Percentiles rank a stretch among this genome's conserved stretches.
phyloP scores from a whole-genome alignment of 64 coral and sea anemone species.

The Montipora sp. region DNA sequence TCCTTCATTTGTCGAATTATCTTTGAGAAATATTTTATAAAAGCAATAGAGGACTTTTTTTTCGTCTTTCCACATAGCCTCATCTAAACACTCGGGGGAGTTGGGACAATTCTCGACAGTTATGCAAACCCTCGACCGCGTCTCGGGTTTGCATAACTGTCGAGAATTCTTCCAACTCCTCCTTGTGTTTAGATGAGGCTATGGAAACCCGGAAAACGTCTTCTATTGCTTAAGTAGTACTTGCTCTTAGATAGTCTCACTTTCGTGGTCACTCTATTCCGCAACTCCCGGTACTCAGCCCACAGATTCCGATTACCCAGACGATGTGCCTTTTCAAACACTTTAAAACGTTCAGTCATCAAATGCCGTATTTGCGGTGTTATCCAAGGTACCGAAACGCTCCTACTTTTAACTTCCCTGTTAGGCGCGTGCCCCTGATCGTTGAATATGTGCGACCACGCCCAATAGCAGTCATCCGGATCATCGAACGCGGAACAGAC shows the following conservation, averaged over 20 bases:
- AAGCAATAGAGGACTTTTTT: too few species aligned
- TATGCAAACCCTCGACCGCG: too few species aligned
- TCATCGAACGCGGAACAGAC: conserved; percentile 50
- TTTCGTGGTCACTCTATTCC: conserved; percentile 9
- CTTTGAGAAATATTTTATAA: too few species aligned
- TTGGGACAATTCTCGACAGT: too few species aligned
- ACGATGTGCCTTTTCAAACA: not conserved
- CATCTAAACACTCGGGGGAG: too few species aligned
- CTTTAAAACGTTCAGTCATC: conserved; percentile 12
- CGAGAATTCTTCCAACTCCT: too few species aligned
- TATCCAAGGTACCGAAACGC: conserved; percentile 1
- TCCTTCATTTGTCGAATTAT: too few species aligned
- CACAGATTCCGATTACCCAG: not conserved
- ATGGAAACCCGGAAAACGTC: too few species aligned
- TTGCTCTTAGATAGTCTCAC: not conserved
- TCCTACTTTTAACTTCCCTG: conserved; percentile 41
- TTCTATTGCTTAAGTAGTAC: not conserved
- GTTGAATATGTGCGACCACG: conserved; percentile 58
- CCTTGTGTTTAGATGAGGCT: too few species aligned
- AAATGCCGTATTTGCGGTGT: conserved; percentile 20
- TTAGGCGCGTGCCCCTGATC: conserved; percentile 45
- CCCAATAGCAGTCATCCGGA: conserved; percentile 58
- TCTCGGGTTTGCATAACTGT: too few species aligned
- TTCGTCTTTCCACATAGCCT: too few species aligned
- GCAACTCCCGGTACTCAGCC: not conserved